Evolutionary conservation across 2,113 vertebrate genomes (phyloP).

Genomic region (Myiagra hebetior): DNA sequence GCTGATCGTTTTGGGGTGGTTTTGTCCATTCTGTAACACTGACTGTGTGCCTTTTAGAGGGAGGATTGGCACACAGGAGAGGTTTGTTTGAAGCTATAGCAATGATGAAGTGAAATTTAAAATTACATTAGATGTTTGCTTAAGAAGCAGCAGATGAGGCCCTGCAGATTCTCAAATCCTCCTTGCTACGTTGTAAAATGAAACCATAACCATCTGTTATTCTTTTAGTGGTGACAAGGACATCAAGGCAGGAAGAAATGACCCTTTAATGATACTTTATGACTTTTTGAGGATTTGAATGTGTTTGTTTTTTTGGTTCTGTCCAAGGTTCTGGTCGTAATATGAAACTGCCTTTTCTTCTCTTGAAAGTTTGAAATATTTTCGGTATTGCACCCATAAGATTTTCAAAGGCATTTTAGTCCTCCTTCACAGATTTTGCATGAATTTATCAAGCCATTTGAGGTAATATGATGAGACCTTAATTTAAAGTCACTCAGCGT

Average conservation of each 20-base stretch:
- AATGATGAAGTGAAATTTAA: slow-evolving; percentile 73
- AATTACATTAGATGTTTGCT: slow-evolving; percentile 74
- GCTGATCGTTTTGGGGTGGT: not conserved
- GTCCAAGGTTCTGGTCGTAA: slow-evolving; percentile 34
- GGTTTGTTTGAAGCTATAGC: slow-evolving; percentile 42
- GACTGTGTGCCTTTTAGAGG: not conserved
- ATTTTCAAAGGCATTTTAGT: not conserved
- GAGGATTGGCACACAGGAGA: not conserved
- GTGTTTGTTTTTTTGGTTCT: slow-evolving; percentile 15
- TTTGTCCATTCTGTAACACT: not conserved
- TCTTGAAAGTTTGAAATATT: not conserved
- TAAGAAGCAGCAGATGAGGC: slow-evolving; percentile 73
- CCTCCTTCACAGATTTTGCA: not conserved
- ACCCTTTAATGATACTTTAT: slow-evolving; percentile 63
- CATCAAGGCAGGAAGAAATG: slow-evolving; percentile 42
- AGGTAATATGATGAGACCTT: not conserved
- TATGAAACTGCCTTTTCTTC: not conserved
- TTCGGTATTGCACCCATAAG: not conserved
- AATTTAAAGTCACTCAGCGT: not conserved
- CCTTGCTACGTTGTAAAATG: slow-evolving; percentile 57
- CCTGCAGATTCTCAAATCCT: slow-evolving; percentile 70
- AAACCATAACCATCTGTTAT: slow-evolving; percentile 65
- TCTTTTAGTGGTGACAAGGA: slow-evolving; percentile 22
- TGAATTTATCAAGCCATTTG: not conserved
- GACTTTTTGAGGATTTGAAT: slow-evolving; percentile 37